phyloP scores from a whole-genome alignment of 2,113 vertebrate genomes.

The Vombatus ursinus region DNA sequence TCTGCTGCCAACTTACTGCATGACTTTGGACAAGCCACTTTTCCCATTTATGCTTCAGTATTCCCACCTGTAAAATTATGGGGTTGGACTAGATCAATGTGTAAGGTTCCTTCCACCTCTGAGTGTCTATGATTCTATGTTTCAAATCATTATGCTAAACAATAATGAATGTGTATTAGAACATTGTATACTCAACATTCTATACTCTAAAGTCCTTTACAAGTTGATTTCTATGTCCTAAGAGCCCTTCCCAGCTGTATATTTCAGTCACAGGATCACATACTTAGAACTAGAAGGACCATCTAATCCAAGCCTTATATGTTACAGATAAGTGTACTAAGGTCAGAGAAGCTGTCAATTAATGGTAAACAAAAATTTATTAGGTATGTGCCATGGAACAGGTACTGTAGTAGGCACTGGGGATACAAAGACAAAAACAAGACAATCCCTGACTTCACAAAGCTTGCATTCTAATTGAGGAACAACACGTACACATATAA shows the following conservation, averaged over 20 bases:
- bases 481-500: not conserved
- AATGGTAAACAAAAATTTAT: not conserved
- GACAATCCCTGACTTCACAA: not conserved
- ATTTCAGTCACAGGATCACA: not conserved
- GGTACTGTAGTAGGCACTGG: not conserved
- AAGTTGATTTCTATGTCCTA: not conserved
- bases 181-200: not conserved
- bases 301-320: not conserved
- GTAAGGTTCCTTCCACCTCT: not conserved
- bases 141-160: not conserved
- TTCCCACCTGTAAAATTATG: not conserved
- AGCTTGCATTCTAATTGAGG: not conserved
- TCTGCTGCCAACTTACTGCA: not conserved
- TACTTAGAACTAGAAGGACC: not conserved
- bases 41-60: not conserved
- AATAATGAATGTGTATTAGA: not conserved
- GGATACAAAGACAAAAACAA: not conserved
- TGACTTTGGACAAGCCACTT: not conserved
- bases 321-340: not conserved
- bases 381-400: not conserved
- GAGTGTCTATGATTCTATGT: not conserved
- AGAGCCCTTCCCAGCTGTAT: not conserved
- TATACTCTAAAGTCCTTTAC: not conserved
- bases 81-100: not conserved
- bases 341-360: not conserved